Percentiles rank a stretch among this genome's conserved stretches.
phyloP scores from a whole-genome alignment of 1,140 invertebrate species.

The Drosophila ironensis region DNA sequence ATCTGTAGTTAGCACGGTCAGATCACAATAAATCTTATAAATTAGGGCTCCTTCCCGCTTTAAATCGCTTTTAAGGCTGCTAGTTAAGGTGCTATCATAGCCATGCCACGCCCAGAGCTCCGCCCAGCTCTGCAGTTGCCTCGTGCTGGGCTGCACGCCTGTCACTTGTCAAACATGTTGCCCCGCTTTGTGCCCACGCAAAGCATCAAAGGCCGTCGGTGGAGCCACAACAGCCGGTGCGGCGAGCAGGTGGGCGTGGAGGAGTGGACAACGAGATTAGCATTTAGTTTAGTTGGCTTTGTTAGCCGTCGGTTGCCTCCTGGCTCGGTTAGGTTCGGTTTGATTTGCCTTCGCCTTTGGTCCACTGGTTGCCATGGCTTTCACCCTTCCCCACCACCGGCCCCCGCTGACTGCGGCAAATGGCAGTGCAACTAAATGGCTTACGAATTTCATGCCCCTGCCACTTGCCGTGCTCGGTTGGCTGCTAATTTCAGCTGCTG shows the following conservation, averaged over 20 bases:
- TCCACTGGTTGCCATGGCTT: too few species aligned
- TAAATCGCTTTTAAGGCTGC: too few species aligned
- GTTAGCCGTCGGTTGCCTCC: conserved; percentile 21
- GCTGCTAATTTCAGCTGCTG: conserved; percentile 53
- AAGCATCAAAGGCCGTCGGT: conserved; percentile 37
- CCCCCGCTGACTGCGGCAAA: conserved; percentile 38
- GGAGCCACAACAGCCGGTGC: conserved; percentile 1
- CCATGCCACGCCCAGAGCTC: conserved; percentile 12
- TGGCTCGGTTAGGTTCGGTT: conserved; percentile 6
- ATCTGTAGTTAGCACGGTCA: too few species aligned
- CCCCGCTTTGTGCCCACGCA: conserved; percentile 44
- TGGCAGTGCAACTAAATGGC: conserved; percentile 45
- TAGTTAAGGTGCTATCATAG: too few species aligned
- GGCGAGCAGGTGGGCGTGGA: not conserved
- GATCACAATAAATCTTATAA: too few species aligned
- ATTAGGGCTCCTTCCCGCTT: too few species aligned
- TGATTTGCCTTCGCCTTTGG: conserved; percentile 27
- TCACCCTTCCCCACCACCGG: not conserved
- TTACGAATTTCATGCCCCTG: not conserved
- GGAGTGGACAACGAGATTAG: conserved; percentile 38
- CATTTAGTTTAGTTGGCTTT: conserved; percentile 64
- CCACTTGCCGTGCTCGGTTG: conserved; percentile 6
- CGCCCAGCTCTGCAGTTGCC: not conserved
- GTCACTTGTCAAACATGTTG: conserved; percentile 68
- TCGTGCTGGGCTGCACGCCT: conserved; percentile 23